Evolutionary conservation across 2,888 invertebrate species (phyloP).

Genomic region (Apodemia hepburni): DNA sequence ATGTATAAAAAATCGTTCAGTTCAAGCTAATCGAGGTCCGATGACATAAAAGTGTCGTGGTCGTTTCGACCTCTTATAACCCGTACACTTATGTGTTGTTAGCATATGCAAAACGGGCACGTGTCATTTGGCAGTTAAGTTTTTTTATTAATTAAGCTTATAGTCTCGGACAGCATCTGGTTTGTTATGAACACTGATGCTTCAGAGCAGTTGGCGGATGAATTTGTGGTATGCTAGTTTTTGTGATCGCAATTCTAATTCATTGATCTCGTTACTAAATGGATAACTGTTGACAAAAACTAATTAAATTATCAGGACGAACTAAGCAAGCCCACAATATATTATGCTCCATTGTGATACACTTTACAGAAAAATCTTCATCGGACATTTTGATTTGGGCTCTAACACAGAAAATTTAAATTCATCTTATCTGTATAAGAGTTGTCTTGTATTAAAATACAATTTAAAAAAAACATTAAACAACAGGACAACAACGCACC

Average conservation of each 20-base stretch:
- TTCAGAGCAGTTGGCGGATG: constrained; percentile 31
- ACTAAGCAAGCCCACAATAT: no score
- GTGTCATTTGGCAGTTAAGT: constrained; percentile 39
- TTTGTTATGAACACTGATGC: constrained; percentile 19
- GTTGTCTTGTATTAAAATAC: no score
- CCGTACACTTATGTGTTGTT: constrained; percentile 39
- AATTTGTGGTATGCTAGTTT: constrained; percentile 27
- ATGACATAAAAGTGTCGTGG: constrained; percentile 61
- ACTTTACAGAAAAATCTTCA: no score
- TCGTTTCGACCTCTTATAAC: constrained; percentile 40
- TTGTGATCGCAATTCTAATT: constrained; percentile 22
- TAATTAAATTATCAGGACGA: not conserved
- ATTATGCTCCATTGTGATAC: no score
- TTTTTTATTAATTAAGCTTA: constrained; percentile 38
- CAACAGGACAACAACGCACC: no score
- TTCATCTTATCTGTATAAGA: no score
- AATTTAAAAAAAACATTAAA: no score
- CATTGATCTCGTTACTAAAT: not conserved
- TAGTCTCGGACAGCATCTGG: constrained; percentile 41
- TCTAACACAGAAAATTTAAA: no score
- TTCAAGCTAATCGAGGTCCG: constrained; percentile 38
- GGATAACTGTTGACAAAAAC: not conserved
- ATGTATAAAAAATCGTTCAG: constrained; percentile 35
- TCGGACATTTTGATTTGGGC: no score
- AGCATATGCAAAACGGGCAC: constrained; percentile 50